A percentile compares a stretch with the other conserved stretches of the same genome.
These are phyloP conservation scores for Pangasius larnaudii DNA, from an alignment of 2,797 vertebrate species.

Conservation along the genomic window DNA sequence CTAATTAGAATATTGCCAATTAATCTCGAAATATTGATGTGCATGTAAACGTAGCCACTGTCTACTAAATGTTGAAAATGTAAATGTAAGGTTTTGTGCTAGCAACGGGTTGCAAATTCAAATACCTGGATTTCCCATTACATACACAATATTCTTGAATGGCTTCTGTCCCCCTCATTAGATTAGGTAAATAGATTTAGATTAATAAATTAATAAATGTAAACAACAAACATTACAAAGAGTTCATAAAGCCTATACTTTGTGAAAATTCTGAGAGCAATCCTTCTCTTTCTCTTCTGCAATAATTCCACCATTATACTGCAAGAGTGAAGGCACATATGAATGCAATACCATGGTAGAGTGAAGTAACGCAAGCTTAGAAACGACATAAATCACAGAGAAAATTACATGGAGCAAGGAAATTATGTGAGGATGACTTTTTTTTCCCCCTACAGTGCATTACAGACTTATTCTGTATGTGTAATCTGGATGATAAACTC, in stretches of 20 bases:
- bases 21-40: no score
- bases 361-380: not conserved
- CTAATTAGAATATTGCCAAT: no score
- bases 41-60: no score
- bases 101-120: no score
- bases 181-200: not conserved
- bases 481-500: slow-evolving; percentile 37
- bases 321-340: not conserved
- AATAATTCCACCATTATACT: slow-evolving; percentile 3
- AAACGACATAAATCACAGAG: not conserved
- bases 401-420: not conserved
- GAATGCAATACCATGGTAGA: not conserved
- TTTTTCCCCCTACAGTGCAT: not conserved
- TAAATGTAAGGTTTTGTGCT: no score
- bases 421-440: not conserved
- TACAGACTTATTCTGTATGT: slow-evolving; percentile 10
- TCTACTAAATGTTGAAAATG: no score
- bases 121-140: no score
- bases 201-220: not conserved
- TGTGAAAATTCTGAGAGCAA: not conserved
- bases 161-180: not conserved
- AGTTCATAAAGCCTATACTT: not conserved
- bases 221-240: not conserved
- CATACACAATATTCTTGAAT: not conserved
- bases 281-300: not conserved